Evolutionary conservation across 2,888 invertebrate genomes (phyloP).

Genomic region (Globia sparganii): DNA sequence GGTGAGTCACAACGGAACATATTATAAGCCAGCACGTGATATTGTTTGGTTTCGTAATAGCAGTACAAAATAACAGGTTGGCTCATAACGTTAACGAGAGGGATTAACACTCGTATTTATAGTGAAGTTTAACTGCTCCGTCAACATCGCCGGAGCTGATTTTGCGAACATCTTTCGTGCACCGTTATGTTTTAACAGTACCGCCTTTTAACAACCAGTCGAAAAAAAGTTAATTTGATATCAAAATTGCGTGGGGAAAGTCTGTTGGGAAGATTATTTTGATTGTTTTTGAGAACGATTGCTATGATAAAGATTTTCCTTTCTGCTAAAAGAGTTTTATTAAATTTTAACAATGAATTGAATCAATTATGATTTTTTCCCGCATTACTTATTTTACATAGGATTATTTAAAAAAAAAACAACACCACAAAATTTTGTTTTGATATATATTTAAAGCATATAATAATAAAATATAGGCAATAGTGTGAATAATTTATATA

Average conservation of each 20-base stretch:
- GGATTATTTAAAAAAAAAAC: background rate
- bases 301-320: background rate
- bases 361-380: background rate
- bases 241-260: slow-evolving; percentile 45
- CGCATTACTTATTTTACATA: background rate
- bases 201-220: slow-evolving; percentile 49
- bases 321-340: background rate
- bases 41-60: slow-evolving; percentile 88
- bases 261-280: slow-evolving; percentile 39
- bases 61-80: slow-evolving; percentile 85
- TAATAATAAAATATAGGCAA: background rate
- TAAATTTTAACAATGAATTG: slow-evolving; percentile 1
- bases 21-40: slow-evolving; percentile 81
- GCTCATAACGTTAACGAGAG: slow-evolving; percentile 81
- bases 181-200: slow-evolving; percentile 67
- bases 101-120: slow-evolving; percentile 79
- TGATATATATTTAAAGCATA: no score
- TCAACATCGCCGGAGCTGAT: slow-evolving; percentile 48
- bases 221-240: slow-evolving; percentile 57
- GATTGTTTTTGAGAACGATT: slow-evolving; percentile 45
- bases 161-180: slow-evolving; percentile 58
- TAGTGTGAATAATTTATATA: background rate
- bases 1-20: slow-evolving; percentile 77
- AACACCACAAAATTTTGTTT: no score
- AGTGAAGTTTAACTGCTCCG: slow-evolving; percentile 61